Conservation (phyloP, 2,113 vertebrate genomes). For the Pholis gunnellus region DNA sequence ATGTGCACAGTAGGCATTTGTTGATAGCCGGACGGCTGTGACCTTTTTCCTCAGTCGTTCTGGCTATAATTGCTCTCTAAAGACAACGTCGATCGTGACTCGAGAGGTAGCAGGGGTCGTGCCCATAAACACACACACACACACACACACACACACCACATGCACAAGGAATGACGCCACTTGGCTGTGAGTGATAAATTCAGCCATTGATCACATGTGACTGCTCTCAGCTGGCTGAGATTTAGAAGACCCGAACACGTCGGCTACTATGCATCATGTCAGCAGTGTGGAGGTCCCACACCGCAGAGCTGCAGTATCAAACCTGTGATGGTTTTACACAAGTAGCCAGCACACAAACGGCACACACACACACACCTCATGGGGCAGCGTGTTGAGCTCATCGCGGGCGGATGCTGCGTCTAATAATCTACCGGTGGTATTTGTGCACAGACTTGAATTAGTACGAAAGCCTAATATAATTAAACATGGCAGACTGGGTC, state of each 20-base stretch:
- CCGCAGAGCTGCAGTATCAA: background rate
- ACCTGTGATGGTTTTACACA: background rate
- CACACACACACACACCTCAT: background rate
- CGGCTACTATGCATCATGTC: slow-evolving; percentile 42
- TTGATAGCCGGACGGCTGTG: slow-evolving; percentile 70
- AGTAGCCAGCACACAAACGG: background rate
- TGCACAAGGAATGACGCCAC: slow-evolving; percentile 33
- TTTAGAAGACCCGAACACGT: slow-evolving; percentile 56
- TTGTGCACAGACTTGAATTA: background rate
- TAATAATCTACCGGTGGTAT: background rate
- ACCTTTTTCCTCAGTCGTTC: slow-evolving; percentile 74
- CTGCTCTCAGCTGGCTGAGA: slow-evolving; percentile 66
- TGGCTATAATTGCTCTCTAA: slow-evolving; percentile 78
- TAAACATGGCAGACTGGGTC: background rate
- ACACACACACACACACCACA: background rate
- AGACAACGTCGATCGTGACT: slow-evolving; percentile 71
- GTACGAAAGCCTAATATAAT: background rate
- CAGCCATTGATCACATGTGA: slow-evolving; percentile 73
- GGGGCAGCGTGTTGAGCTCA: background rate
- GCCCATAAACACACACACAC: slow-evolving; percentile 9
- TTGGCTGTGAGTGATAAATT: slow-evolving; percentile 67
- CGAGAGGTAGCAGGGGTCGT: slow-evolving; percentile 56
- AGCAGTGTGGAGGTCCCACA: slow-evolving; percentile 3
- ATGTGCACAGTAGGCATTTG: slow-evolving; percentile 69
- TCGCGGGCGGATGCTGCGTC: background rate